Percentiles rank a stretch among this genome's conserved stretches.
Evolutionary conservation across 64 coral and sea anemone genomes (phyloP).

Genomic region (Acropora tenuis): DNA sequence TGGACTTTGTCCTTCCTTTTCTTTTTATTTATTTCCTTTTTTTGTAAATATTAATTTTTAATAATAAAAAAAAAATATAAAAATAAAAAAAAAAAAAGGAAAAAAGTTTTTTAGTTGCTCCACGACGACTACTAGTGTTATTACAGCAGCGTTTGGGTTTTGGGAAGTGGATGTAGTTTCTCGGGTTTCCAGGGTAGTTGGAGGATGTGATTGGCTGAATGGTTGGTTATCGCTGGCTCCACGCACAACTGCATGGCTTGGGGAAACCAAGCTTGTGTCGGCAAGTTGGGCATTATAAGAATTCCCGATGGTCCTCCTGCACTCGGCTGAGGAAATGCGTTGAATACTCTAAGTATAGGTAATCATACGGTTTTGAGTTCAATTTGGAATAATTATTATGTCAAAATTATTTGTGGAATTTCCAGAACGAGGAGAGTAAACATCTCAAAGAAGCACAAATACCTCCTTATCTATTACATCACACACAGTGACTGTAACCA

Average conservation of each 20-base stretch:
- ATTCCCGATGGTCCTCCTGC: slow-evolving; percentile 1
- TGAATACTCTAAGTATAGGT: slow-evolving; percentile 56
- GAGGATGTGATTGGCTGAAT: slow-evolving; percentile 9
- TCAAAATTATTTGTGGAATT: too few relatives aligned
- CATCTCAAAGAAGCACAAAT: too few relatives aligned
- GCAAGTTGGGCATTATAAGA: background rate
- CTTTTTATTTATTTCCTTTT: too few relatives aligned
- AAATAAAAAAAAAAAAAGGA: too few relatives aligned
- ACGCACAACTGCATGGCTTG: slow-evolving; percentile 25
- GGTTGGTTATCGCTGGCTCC: background rate
- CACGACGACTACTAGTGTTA: slow-evolving; percentile 16
- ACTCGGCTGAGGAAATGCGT: slow-evolving; percentile 26
- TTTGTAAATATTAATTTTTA: too few relatives aligned
- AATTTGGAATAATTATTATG: too few relatives aligned
- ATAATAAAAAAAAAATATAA: too few relatives aligned
- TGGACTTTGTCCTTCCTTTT: too few relatives aligned
- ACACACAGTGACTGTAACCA: too few relatives aligned
- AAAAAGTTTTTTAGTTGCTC: slow-evolving; percentile 37
- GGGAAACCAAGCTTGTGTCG: slow-evolving; percentile 9
- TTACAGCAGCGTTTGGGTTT: slow-evolving; percentile 7
- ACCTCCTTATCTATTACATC: too few relatives aligned
- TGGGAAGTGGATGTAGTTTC: slow-evolving; percentile 2
- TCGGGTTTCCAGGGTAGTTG: slow-evolving; percentile 3
- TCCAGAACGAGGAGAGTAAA: too few relatives aligned
- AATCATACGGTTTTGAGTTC: too few relatives aligned